Evolutionary conservation across 1,140 invertebrate species (phyloP).

Genomic region (Macrotrachela quadricornifera): DNA sequence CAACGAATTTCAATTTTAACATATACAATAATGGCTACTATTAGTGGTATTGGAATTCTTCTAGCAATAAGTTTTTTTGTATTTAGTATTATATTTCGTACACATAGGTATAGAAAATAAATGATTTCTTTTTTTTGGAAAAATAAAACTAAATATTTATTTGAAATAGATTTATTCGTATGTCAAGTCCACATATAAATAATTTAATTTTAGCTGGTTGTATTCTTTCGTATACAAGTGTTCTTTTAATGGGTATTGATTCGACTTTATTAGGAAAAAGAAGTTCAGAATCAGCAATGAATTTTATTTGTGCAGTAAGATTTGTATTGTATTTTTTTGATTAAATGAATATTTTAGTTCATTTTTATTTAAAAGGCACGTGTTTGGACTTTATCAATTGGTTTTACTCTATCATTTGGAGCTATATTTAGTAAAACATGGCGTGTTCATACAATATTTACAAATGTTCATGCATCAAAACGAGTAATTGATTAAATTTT

Average conservation of each 20-base stretch:
- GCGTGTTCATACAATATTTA: slow-evolving; percentile 91
- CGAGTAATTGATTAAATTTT: too few species aligned
- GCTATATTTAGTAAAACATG: slow-evolving; percentile 99
- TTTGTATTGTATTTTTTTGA: too few species aligned
- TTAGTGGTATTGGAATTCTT: slow-evolving; percentile 63
- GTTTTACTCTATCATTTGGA: slow-evolving; percentile 90
- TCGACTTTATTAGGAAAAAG: slow-evolving; percentile 43
- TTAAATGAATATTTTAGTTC: too few species aligned
- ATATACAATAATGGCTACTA: slow-evolving; percentile 53
- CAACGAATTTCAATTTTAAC: slow-evolving; percentile 43
- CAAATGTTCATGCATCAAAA: slow-evolving; percentile 86
- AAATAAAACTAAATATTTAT: not conserved
- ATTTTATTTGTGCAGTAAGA: too few species aligned
- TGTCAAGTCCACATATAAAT: slow-evolving; percentile 95
- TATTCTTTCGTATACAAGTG: slow-evolving; percentile 82
- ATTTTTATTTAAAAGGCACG: slow-evolving; percentile 31
- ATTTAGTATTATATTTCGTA: slow-evolving; percentile 81
- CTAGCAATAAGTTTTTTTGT: slow-evolving; percentile 75
- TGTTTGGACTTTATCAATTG: slow-evolving; percentile 92
- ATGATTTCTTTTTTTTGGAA: too few species aligned
- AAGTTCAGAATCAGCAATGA: too few species aligned
- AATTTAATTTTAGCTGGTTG: slow-evolving; percentile 95
- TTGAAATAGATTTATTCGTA: slow-evolving; percentile 74
- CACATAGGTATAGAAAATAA: slow-evolving; percentile 53
- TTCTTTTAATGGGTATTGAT: slow-evolving; percentile 83